Evolutionary conservation across 2,888 invertebrate species (phyloP).

Genomic region (Drosophila antonietae): DNA sequence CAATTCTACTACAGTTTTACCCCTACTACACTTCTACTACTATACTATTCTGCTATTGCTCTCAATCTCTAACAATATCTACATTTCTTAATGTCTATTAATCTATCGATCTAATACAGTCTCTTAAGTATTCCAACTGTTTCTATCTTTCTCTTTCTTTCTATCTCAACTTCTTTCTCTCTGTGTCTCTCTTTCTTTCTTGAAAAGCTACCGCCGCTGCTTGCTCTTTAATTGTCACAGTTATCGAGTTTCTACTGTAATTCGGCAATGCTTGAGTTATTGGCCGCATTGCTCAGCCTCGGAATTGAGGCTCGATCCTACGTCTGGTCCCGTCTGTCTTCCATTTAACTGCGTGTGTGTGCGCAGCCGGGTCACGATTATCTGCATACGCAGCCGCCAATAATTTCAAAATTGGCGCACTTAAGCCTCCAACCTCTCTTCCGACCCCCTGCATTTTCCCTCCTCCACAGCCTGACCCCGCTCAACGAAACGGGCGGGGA

Average conservation of each 20-base stretch:
- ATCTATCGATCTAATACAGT: no score
- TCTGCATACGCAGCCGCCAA: slow-evolving; percentile 80
- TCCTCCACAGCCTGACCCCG: neutral
- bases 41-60: neutral
- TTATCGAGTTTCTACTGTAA: slow-evolving; percentile 33
- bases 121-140: neutral
- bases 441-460: neutral
- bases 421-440: slow-evolving; percentile 55
- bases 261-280: slow-evolving; percentile 60
- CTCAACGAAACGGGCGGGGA: slow-evolving; percentile 14
- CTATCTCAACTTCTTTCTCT: neutral
- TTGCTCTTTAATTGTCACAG: neutral
- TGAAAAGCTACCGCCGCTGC: neutral
- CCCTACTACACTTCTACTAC: no score
- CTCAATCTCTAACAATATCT: neutral
- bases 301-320: slow-evolving; percentile 1
- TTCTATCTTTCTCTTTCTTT: neutral
- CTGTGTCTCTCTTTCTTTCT: neutral
- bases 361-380: slow-evolving; percentile 82
- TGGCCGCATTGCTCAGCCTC: slow-evolving; percentile 18
- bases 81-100: no score
- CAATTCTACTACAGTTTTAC: no score
- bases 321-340: slow-evolving; percentile 11
- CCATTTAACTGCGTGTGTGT: slow-evolving; percentile 21
- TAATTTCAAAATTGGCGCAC: slow-evolving; percentile 83